Base-by-base conservation (phyloP, 2,888 invertebrate genomes). In the Carterocephalus palaemon region DNA sequence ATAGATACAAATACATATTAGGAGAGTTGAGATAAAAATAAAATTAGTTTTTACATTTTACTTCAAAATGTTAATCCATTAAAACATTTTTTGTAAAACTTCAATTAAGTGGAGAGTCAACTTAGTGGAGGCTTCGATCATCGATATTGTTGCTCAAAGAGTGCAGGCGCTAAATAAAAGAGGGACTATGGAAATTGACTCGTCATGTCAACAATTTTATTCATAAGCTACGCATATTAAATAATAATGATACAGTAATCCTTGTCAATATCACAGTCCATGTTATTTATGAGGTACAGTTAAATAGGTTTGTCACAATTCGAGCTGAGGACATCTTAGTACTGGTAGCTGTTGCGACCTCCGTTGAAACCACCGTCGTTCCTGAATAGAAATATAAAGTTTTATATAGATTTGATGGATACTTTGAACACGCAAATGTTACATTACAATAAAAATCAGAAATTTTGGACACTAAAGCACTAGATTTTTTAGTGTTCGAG, bases 231-330 rank as follows among this genome's bases (percentile, higher is more conserved):
- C 60, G 61, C 55, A 59, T 41, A 53, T 50, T 47, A 50, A 42
- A 49, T 49, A 51, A 46, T 33, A 13, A 10, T 39, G 32, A 40
- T 34, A 46, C 28, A 28, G 34, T 31, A 47, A 38, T 51, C 41
- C 46, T 51, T 37, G 37, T 64, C 57, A 57, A 67, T 81, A 82
- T 82, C 83, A 83, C 83, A 82, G 82, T 74, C 71, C 74, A 61
- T 56, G 63, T 53, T 62, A 57, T 60, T 45, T 40, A 43, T 75
- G 76, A 80, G 79, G 75, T 43, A 43, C 43, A 22, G 36, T 34
- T 34, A 70, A 63, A 57, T 49, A 52, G n/a, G n/a, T n/a, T n/a
- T n/a, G n/a, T 43, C 49, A 52, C 50, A 53, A 47, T 41, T 51
- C 24, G 17, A 22, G 42, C 19, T 34, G 47, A 23, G 19, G 50